phyloP scores from a whole-genome alignment of 1,140 invertebrate genomes.

The Hirudo medicinalis region DNA sequence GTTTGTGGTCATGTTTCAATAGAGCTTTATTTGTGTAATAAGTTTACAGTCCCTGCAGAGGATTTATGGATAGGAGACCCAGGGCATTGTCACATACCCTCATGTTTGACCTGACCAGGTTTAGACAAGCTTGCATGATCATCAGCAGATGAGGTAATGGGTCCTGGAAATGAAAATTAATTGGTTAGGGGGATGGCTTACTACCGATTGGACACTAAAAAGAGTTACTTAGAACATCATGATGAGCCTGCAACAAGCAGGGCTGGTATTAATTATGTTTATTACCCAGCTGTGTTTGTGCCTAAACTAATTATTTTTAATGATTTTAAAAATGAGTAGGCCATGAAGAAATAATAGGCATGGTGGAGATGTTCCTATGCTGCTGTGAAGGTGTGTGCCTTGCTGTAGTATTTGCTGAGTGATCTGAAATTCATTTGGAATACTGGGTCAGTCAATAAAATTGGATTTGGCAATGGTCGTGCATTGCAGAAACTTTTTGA shows the following conservation, averaged over 20 bases:
- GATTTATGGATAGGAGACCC: background rate
- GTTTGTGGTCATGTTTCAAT: too few relatives aligned
- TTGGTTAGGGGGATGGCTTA: background rate
- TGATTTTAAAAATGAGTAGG: background rate
- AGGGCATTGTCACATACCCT: background rate
- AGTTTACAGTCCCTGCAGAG: background rate
- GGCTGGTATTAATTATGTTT: too few relatives aligned
- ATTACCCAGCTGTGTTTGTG: too few relatives aligned
- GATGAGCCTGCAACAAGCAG: too few relatives aligned
- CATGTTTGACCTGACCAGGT: background rate
- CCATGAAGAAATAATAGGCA: background rate
- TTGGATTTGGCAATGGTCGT: background rate
- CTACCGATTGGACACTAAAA: too few relatives aligned
- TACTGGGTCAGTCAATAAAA: background rate
- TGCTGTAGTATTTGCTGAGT: constrained; percentile 12
- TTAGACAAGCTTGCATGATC: background rate
- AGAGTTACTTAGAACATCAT: too few relatives aligned
- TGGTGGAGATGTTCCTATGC: background rate
- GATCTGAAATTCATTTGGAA: background rate
- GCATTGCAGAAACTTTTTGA: background rate
- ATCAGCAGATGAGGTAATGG: background rate
- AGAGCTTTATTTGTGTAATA: too few relatives aligned
- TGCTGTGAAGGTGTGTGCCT: background rate
- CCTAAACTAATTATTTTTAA: too few relatives aligned
- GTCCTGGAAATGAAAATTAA: background rate